Evolutionary conservation across 2,888 invertebrate species (phyloP), one percentile per base, ranked within the genome.

Genomic region (Gonocerus acuteangulatus): DNA sequence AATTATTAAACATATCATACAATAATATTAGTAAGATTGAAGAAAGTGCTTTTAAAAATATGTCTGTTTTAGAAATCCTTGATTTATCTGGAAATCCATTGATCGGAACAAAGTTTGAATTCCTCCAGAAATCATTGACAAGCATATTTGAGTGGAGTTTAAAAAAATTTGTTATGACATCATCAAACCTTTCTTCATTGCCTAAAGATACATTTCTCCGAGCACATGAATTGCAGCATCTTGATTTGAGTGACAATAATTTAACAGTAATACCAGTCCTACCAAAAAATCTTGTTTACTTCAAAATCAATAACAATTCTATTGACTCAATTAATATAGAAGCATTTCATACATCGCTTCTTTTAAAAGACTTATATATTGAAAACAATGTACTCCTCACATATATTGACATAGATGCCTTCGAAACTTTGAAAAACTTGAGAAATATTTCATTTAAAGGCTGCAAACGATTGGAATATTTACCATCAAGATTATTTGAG

Each of bases 1-100:
- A 48, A 21, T 19, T 39, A 13, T 48, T 62, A n/a, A 62, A 62
- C 23, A 52, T 65, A 9, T 62, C 65, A 13, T 44, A 63, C 36
- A 48, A 52, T 21, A 36, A 58, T 45, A 39, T 65, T 2, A 51
- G 42, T 44, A 60, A 49, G 3, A 48, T 61, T 15, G 15, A 22
- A 13, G 16, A 44, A 59, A 56, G 54, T 39, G 36, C 34, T 36
- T 59, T 47, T 21, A 32, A 47, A 3, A 32, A 23, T 11, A 6
- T 59, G 19, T 21, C 45, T 21, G 2, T 27, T 44, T 21, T 62
- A 13, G 48, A 54, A 58, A 19, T 52, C 27, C 48, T 65, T 9
- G 65, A 65, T 51, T 32, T 65, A n/a, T 65, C 65, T 7, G 61
- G 62, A 16, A 65, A 65, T 47, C 49, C 56, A 36, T 19, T 19